Percentiles rank a stretch among this genome's conserved stretches.
Evolutionary conservation across 64 coral and sea anemone genomes (phyloP).

Genomic region (Catalaphyllia jardinei): DNA sequence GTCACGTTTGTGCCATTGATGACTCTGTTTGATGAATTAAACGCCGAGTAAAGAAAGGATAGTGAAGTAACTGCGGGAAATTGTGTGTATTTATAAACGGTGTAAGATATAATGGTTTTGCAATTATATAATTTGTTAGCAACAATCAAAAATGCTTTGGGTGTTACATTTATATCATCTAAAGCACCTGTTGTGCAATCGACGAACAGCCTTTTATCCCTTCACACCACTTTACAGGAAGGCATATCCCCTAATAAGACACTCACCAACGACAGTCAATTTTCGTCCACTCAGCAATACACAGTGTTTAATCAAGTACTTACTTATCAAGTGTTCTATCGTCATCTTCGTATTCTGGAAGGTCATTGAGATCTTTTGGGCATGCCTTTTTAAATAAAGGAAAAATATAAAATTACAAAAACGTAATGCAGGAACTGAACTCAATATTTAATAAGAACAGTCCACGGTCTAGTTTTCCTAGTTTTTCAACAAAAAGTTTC

Average conservation of each 20-base stretch:
- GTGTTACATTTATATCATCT: too few relatives aligned
- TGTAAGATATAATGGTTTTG: too few relatives aligned
- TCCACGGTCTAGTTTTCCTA: too few relatives aligned
- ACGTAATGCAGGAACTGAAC: not conserved
- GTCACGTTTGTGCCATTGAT: constrained; percentile 84
- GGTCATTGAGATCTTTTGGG: constrained; percentile 91
- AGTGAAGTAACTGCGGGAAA: not conserved
- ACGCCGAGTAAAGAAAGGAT: not conserved
- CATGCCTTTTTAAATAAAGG: constrained; percentile 57
- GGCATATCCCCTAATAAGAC: too few relatives aligned
- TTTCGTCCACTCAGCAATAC: too few relatives aligned
- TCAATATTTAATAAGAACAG: not conserved
- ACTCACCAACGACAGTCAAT: too few relatives aligned
- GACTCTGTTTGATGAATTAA: constrained; percentile 43
- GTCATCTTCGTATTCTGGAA: constrained; percentile 90
- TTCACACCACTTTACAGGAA: too few relatives aligned
- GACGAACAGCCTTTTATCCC: too few relatives aligned
- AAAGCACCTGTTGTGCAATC: too few relatives aligned
- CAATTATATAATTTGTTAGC: too few relatives aligned
- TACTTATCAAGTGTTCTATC: constrained; percentile 97
- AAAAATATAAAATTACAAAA: not conserved
- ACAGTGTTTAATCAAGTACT: constrained; percentile 17
- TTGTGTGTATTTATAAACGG: not conserved
- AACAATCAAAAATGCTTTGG: too few relatives aligned
- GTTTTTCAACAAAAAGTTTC: too few relatives aligned